A percentile compares a stretch with the other conserved stretches of the same genome.
Conservation (phyloP, 2,113 vertebrate species). For the crab-eating macaque (Macaca fascicularis) region T2T-MFA8v1.1 NC_088379.1:55989001-55989500, state of each 20-base stretch:
- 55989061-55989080: neutral
- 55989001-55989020: neutral
- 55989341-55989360: neutral
- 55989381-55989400: neutral
- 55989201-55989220: neutral
- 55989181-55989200: neutral
- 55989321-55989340: neutral
- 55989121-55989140: neutral
- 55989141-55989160: neutral
- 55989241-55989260: neutral
- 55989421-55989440: neutral
- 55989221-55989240: neutral
- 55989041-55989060: neutral
- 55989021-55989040: neutral
- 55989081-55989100: neutral
- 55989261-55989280: neutral
- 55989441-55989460: neutral
- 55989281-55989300: neutral
- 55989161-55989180: neutral
- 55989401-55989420: neutral
- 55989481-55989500: neutral
- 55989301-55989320: neutral
- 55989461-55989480: neutral
- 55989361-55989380: neutral
- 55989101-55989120: neutral